Evolutionary conservation across 2,888 invertebrate species (phyloP).

Genomic region (Trachelus troglodyta): DNA sequence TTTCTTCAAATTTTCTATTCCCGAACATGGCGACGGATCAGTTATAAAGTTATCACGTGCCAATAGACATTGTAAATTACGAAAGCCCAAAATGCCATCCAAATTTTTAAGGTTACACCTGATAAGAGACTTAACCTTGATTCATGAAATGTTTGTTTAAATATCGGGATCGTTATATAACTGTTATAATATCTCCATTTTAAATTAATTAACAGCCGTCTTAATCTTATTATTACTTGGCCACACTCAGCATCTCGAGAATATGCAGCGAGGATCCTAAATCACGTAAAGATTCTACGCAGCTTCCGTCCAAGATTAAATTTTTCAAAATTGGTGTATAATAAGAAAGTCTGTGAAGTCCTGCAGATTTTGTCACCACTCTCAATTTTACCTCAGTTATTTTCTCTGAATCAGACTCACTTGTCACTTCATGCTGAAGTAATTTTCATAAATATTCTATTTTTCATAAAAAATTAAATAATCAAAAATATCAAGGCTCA

Average conservation of each 20-base stretch:
- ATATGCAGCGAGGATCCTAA: slow-evolving; percentile 27
- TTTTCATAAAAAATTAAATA: not conserved
- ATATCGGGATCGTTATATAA: not conserved
- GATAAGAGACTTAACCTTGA: not conserved
- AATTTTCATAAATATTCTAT: not conserved
- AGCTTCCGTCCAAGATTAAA: slow-evolving; percentile 31
- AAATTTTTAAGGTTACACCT: slow-evolving; percentile 28
- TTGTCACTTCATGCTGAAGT: slow-evolving; percentile 23
- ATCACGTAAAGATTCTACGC: slow-evolving; percentile 31
- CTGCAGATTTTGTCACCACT: slow-evolving; percentile 30
- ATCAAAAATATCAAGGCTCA: not conserved
- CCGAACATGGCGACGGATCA: slow-evolving; percentile 27
- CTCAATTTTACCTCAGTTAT: slow-evolving; percentile 25
- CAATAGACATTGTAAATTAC: slow-evolving; percentile 18
- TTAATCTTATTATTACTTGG: slow-evolving; percentile 17
- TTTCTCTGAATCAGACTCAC: slow-evolving; percentile 15
- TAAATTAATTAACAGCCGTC: not conserved
- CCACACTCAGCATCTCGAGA: slow-evolving; percentile 26
- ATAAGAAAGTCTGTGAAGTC: slow-evolving; percentile 32
- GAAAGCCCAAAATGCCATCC: slow-evolving; percentile 32
- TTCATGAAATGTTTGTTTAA: not conserved
- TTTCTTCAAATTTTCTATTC: slow-evolving; percentile 22
- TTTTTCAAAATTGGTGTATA: slow-evolving; percentile 27
- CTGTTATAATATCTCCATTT: not conserved
- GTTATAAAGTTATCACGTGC: slow-evolving; percentile 26